phyloP scores from a whole-genome alignment of 2,797 vertebrate genomes.

The Hydrocynus forskahlii region DNA sequence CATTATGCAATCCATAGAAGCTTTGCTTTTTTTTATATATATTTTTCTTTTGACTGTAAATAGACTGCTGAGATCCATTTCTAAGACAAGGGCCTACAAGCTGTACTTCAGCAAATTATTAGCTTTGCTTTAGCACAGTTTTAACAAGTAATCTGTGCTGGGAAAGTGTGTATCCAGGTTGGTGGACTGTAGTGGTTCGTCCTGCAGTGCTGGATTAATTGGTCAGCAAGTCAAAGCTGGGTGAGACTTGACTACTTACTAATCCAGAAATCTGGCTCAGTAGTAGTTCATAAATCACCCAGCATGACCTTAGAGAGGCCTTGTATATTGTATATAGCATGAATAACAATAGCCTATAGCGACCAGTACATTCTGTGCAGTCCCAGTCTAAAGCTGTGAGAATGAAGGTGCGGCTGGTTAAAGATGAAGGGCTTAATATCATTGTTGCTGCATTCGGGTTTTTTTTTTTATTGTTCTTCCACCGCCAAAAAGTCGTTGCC shows the following conservation, averaged over 20 bases:
- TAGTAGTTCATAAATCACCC: neutral
- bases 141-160: neutral
- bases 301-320: neutral
- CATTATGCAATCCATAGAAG: constrained; percentile 7
- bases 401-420: constrained; percentile 1
- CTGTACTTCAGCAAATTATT: neutral
- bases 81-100: neutral
- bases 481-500: neutral
- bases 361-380: neutral
- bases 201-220: neutral
- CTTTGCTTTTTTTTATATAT: neutral
- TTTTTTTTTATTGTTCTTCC: neutral
- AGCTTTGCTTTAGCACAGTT: neutral
- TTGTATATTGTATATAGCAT: neutral
- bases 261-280: neutral
- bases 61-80: neutral
- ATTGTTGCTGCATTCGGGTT: neutral
- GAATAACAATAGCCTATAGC: neutral
- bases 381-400: neutral
- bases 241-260: neutral
- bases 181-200: neutral
- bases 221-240: neutral
- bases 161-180: neutral
- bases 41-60: neutral
- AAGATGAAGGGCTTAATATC: neutral